Evolutionary conservation across 92 coral and sea anemone species (phyloP).

Genomic region (Epizoanthus scotinus): DNA sequence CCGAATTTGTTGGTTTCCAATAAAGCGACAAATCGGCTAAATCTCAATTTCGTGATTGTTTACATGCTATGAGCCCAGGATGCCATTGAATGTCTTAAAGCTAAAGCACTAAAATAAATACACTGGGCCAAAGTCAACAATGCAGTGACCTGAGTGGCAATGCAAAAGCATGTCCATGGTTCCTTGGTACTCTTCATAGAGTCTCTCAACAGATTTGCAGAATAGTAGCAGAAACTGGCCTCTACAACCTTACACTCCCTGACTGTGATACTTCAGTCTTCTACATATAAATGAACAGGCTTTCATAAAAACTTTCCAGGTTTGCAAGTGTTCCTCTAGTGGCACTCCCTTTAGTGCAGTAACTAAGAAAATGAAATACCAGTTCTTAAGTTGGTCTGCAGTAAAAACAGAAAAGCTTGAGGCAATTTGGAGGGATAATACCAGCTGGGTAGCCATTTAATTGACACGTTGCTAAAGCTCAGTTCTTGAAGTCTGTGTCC

Average conservation of each 20-base stretch:
- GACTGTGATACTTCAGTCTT: constrained; percentile 27
- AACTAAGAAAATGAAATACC: constrained; percentile 49
- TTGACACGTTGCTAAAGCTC: constrained; percentile 41
- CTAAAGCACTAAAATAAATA: constrained; percentile 60
- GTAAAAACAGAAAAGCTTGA: constrained; percentile 59
- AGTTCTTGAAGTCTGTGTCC: constrained; percentile 35
- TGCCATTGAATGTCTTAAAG: constrained; percentile 41
- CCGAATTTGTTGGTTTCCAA: constrained; percentile 18
- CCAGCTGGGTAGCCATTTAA: constrained; percentile 37
- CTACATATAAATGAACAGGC: constrained; percentile 51
- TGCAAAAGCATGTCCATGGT: constrained; percentile 58
- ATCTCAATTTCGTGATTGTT: constrained; percentile 32
- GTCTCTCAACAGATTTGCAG: constrained; percentile 43
- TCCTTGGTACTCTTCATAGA: constrained; percentile 37
- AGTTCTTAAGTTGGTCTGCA: constrained; percentile 60
- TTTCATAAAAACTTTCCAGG: constrained; percentile 60
- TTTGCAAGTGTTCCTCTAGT: constrained; percentile 43
- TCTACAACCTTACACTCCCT: constrained; percentile 33
- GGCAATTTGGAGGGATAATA: constrained; percentile 51
- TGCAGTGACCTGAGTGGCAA: constrained; percentile 54
- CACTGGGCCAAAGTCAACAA: constrained; percentile 62
- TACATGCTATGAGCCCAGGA: constrained; percentile 15
- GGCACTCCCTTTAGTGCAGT: constrained; percentile 51
- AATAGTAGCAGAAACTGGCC: constrained; percentile 47
- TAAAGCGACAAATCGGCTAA: constrained; percentile 14